These are phyloP conservation scores for Nephotettix cincticeps DNA, from an alignment of 1,140 invertebrate genomes.

Conservation along the genomic window DNA sequence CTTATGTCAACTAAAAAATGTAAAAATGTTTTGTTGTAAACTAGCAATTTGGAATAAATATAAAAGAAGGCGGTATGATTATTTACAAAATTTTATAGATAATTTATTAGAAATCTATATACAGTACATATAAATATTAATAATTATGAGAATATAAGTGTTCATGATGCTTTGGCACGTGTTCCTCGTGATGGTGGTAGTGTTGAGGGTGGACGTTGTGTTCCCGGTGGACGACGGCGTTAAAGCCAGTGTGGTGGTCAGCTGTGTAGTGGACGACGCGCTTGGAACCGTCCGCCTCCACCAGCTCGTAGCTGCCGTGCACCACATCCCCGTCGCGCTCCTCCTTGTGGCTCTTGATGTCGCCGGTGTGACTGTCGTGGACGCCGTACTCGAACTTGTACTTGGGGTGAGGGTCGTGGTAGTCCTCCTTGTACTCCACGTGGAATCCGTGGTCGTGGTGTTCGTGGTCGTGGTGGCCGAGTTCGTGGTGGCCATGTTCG, in stretches of 20 bases:
- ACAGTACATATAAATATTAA: too few relatives aligned
- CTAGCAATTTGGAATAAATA: too few relatives aligned
- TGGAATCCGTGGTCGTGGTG: background rate
- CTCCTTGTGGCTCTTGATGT: slow-evolving; percentile 57
- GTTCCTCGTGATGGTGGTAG: background rate
- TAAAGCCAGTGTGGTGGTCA: slow-evolving; percentile 36
- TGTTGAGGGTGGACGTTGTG: background rate
- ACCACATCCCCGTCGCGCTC: slow-evolving; percentile 45
- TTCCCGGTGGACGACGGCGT: slow-evolving; percentile 24
- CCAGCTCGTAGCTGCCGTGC: slow-evolving; percentile 34
- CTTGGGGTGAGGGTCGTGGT: slow-evolving; percentile 41
- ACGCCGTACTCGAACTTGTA: slow-evolving; percentile 56
- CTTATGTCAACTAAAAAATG: too few relatives aligned
- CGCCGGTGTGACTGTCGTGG: slow-evolving; percentile 51
- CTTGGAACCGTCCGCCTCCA: slow-evolving; percentile 41
- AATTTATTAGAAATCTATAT: too few relatives aligned
- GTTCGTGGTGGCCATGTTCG: background rate
- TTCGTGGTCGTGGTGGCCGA: background rate
- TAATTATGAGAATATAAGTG: too few relatives aligned
- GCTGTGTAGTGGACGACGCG: slow-evolving; percentile 43
- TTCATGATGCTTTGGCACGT: slow-evolving; percentile 46
- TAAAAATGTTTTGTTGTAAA: too few relatives aligned
- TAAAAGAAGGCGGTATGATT: too few relatives aligned
- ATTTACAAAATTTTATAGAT: too few relatives aligned
- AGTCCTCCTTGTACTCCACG: slow-evolving; percentile 4